These are phyloP conservation scores for Grus americana DNA, from an alignment of 2,113 vertebrate species.

Conservation along the genomic window DNA sequence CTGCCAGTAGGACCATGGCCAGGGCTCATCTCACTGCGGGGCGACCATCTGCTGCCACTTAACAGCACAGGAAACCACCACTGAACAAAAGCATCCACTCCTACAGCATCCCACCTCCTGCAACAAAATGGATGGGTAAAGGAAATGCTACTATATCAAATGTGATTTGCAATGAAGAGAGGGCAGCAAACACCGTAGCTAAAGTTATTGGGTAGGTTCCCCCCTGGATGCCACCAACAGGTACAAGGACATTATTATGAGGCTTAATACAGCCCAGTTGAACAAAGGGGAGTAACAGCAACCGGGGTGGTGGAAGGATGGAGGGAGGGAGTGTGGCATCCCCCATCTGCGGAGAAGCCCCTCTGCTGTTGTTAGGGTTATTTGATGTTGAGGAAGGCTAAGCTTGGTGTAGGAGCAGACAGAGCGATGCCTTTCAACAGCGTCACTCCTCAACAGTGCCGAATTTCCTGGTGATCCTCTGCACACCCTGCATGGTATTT, in stretches of 20 bases:
- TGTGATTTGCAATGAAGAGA: neutral
- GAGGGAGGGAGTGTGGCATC: neutral
- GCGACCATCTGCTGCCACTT: conserved; percentile 72
- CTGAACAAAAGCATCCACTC: conserved; percentile 61
- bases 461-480: conserved; percentile 6
- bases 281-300: neutral
- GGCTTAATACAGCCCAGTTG: neutral
- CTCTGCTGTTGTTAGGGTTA: neutral
- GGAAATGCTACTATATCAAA: neutral
- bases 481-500: neutral
- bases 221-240: neutral
- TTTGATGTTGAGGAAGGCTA: neutral
- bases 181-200: neutral
- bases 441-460: neutral
- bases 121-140: conserved; percentile 43
- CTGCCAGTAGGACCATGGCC: conserved; percentile 70
- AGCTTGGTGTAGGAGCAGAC: neutral
- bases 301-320: neutral
- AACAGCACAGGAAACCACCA: conserved; percentile 68
- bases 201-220: neutral
- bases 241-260: neutral
- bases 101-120: conserved; percentile 48
- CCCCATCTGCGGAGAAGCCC: neutral
- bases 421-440: neutral
- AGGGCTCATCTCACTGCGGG: conserved; percentile 64